A percentile compares a stretch with the other conserved stretches of the same genome.
Conservation (phyloP, 2,113 vertebrate genomes). For the Catharus bicknelli region DNA sequence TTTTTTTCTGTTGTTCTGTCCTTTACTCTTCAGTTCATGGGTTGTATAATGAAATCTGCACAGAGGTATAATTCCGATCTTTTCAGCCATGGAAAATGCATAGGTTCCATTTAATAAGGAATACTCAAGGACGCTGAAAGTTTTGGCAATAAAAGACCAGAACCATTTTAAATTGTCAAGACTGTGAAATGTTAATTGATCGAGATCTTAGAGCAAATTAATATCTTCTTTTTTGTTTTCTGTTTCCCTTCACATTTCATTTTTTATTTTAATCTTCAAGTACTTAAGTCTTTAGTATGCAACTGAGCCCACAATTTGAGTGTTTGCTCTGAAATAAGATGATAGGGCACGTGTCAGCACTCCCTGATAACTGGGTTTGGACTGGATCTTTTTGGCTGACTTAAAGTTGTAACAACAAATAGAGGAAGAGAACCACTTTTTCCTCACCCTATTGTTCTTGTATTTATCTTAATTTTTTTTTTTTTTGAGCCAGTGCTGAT, state of each 20-base stretch:
- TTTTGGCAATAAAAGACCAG: not conserved
- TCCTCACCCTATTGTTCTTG: not conserved
- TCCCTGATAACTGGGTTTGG: not conserved
- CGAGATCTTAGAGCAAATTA: not conserved
- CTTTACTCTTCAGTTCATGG: not conserved
- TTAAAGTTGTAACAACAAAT: not conserved
- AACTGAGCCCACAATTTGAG: not conserved
- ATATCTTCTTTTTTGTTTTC: not conserved
- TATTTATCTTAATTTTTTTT: not conserved
- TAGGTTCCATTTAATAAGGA: not conserved
- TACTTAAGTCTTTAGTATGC: not conserved
- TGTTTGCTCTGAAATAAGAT: not conserved
- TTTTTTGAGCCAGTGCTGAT: not conserved
- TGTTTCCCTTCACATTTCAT: not conserved
- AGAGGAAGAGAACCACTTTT: not conserved
- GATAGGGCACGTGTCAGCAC: not conserved
- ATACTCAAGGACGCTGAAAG: not conserved
- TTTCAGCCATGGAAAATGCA: not conserved
- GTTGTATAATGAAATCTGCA: not conserved
- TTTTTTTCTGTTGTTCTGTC: not conserved
- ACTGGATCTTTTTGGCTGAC: not conserved
- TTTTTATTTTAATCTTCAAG: not conserved
- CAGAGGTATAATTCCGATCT: not conserved
- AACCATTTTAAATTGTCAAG: not conserved
- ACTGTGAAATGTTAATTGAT: not conserved